Conservation (phyloP, 2,797 vertebrate species). For the Helostoma temminkii region DNA sequence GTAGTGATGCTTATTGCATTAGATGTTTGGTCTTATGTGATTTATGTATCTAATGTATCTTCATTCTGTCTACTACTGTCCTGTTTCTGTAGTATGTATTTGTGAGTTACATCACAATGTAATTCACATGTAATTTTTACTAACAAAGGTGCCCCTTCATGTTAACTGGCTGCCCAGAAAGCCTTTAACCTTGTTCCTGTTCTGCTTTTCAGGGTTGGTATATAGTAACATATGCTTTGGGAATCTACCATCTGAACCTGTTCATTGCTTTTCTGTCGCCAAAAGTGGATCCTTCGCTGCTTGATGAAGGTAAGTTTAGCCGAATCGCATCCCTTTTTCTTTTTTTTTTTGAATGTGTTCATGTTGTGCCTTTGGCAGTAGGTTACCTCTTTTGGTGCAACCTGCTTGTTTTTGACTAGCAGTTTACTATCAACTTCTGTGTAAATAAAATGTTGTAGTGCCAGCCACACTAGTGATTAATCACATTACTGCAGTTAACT, state of each 20-base stretch:
- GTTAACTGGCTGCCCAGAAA: neutral
- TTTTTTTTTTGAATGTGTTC: too few relatives aligned
- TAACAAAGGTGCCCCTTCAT: neutral
- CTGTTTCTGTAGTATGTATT: neutral
- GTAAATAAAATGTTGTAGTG: too few relatives aligned
- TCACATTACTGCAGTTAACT: too few relatives aligned
- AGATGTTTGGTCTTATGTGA: neutral
- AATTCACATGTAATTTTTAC: neutral
- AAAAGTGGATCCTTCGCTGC: slow-evolving; percentile 98
- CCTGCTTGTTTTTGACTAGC: slow-evolving; percentile 5
- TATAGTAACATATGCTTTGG: slow-evolving; percentile 99
- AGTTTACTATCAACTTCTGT: too few relatives aligned
- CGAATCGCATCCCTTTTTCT: neutral
- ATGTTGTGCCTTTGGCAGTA: neutral
- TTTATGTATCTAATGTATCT: neutral
- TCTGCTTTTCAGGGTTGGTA: slow-evolving; percentile 93
- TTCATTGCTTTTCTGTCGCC: slow-evolving; percentile 99
- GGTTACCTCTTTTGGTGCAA: neutral
- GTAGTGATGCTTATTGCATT: too few relatives aligned
- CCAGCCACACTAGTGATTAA: too few relatives aligned
- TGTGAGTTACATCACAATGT: too few relatives aligned
- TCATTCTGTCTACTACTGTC: neutral
- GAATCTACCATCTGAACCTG: slow-evolving; percentile 99
- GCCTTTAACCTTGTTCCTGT: slow-evolving; percentile 9
- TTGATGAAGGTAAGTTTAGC: slow-evolving; percentile 93